These are phyloP conservation scores for Taenioides sp. DNA, from an alignment of 2,797 vertebrate species.

Conservation along the genomic window DNA sequence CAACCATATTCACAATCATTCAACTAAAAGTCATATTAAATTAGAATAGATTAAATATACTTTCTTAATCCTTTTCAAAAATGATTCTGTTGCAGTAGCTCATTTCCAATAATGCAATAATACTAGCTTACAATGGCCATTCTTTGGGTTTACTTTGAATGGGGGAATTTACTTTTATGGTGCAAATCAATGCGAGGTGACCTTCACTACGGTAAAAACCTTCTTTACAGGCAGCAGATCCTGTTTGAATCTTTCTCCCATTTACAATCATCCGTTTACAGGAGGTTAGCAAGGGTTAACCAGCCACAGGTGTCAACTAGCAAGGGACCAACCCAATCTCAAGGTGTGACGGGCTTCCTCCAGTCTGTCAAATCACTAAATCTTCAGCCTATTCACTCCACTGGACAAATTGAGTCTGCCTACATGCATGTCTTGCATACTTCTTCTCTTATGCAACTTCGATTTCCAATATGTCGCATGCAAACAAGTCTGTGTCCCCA, in stretches of 20 bases:
- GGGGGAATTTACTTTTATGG: constrained; percentile 2
- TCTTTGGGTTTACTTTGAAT: not conserved
- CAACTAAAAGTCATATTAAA: too few species aligned
- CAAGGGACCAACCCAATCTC: constrained; percentile 11
- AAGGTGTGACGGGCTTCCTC: constrained; percentile 6
- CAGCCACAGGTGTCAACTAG: constrained; percentile 9
- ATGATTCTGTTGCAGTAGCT: too few species aligned
- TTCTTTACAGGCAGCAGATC: constrained; percentile 4
- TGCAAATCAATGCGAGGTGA: not conserved
- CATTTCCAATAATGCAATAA: too few species aligned
- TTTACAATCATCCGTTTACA: constrained; percentile 2
- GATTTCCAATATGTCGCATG: constrained; percentile 31
- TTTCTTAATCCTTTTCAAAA: too few species aligned
- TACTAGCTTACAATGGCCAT: not conserved
- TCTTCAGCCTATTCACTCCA: not conserved
- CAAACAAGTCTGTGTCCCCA: constrained; percentile 33
- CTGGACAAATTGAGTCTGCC: constrained; percentile 8
- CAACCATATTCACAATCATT: too few species aligned
- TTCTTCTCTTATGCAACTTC: constrained; percentile 6
- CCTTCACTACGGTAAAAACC: constrained; percentile 1
- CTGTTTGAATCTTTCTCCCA: not conserved
- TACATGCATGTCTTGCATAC: constrained; percentile 7
- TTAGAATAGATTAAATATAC: too few species aligned
- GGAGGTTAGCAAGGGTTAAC: not conserved
- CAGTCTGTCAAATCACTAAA: constrained; percentile 10